A percentile compares a stretch with the other conserved stretches of the same genome.
These are phyloP conservation scores for Drosophila lutescens DNA, from an alignment of 2,888 invertebrate genomes.

Conservation along the genomic window DNA sequence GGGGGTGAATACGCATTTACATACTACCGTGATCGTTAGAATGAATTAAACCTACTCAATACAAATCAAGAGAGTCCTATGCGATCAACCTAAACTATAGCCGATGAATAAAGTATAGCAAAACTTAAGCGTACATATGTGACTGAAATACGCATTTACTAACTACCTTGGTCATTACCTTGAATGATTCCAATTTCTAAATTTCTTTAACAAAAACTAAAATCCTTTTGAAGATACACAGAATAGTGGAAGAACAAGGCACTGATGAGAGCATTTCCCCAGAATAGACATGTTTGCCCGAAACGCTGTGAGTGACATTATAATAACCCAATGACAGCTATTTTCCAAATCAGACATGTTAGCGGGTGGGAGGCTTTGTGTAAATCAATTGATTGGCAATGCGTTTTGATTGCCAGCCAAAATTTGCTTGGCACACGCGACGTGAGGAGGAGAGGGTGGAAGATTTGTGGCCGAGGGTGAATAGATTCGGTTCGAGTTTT, in stretches of 20 bases:
- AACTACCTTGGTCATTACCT: too few species aligned
- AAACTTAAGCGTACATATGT: too few species aligned
- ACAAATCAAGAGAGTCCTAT: too few species aligned
- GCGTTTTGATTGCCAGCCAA: conserved; percentile 71
- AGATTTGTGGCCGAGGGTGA: conserved; percentile 35
- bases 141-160: too few species aligned
- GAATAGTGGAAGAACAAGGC: not conserved
- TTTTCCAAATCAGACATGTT: conserved; percentile 65
- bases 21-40: too few species aligned
- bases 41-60: too few species aligned
- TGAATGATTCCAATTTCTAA: too few species aligned
- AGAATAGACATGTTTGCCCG: conserved; percentile 21
- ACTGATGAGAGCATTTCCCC: not conserved
- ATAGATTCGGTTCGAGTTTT: conserved; percentile 44
- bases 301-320: conserved; percentile 52
- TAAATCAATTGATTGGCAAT: conserved; percentile 77
- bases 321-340: conserved; percentile 63
- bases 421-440: conserved; percentile 61
- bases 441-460: conserved; percentile 1
- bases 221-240: not conserved
- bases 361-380: conserved; percentile 40
- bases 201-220: not conserved
- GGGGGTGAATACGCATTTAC: too few species aligned
- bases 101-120: too few species aligned
- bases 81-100: too few species aligned